Evolutionary conservation across 2,797 vertebrate species (phyloP).

Genomic region (Danio choprae): DNA sequence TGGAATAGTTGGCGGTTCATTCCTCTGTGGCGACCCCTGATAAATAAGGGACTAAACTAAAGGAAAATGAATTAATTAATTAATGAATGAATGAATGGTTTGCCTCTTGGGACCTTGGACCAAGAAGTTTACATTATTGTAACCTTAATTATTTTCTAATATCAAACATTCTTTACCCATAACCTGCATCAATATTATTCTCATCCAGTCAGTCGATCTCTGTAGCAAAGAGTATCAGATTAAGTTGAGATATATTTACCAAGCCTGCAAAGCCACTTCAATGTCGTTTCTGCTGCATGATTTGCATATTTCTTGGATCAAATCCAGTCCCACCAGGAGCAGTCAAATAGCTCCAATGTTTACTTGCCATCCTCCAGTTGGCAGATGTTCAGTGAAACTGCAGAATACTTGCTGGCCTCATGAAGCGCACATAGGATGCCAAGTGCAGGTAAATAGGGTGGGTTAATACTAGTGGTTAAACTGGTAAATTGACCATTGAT

Average conservation of each 20-base stretch:
- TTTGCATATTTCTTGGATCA: constrained; percentile 31
- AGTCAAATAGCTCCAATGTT: constrained; percentile 25
- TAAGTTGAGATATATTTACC: background rate
- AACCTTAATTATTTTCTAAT: background rate
- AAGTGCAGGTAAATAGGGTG: constrained; percentile 16
- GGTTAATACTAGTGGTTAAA: background rate
- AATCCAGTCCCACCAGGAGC: constrained; percentile 17
- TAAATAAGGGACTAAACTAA: too few relatives aligned
- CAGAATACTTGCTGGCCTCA: background rate
- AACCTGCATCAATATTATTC: background rate
- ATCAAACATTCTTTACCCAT: background rate
- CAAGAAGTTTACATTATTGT: background rate
- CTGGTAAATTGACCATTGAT: background rate
- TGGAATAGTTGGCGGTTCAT: too few relatives aligned
- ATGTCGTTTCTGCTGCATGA: constrained; percentile 10
- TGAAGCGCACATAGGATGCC: background rate
- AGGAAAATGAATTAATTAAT: too few relatives aligned
- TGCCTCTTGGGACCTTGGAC: background rate
- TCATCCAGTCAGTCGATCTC: background rate
- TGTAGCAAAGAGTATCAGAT: background rate
- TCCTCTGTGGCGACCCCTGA: too few relatives aligned
- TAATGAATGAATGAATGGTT: too few relatives aligned
- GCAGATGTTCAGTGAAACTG: constrained; percentile 27
- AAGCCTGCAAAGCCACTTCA: background rate
- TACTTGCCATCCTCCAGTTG: background rate